Percentiles rank a stretch among this genome's conserved stretches.
Evolutionary conservation across 2,113 vertebrate genomes (phyloP).

Genomic region (Pterocles orientalis): DNA sequence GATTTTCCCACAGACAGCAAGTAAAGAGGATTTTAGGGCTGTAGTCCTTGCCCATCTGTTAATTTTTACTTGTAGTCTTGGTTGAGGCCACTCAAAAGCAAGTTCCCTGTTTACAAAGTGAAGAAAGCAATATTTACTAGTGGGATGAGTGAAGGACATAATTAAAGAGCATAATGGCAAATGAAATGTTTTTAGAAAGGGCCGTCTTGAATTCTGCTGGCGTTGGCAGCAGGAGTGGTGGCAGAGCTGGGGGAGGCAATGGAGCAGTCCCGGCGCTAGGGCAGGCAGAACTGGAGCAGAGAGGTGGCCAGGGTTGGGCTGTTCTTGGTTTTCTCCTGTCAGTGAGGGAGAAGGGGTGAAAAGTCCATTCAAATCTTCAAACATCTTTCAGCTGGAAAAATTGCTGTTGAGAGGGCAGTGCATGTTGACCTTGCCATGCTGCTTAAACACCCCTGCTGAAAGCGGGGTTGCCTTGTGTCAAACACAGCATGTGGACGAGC

Average conservation of each 20-base stretch:
- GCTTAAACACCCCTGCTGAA: neutral
- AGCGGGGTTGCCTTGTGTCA: fast-evolving
- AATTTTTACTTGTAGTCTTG: neutral
- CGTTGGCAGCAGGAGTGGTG: fast-evolving
- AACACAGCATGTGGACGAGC: fast-evolving
- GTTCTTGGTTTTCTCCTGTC: neutral
- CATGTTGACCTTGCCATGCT: fast-evolving
- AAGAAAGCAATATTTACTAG: neutral
- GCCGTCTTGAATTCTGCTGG: neutral
- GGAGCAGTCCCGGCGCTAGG: neutral
- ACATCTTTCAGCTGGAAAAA: neutral
- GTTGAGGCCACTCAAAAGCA: neutral
- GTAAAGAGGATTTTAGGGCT: neutral
- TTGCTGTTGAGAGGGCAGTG: neutral
- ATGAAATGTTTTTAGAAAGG: neutral
- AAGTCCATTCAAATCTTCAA: neutral
- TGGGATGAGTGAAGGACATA: neutral
- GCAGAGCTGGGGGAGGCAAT: fast-evolving
- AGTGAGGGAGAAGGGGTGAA: neutral
- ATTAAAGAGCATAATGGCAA: neutral
- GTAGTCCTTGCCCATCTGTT: neutral
- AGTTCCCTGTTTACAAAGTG: neutral
- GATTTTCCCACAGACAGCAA: neutral
- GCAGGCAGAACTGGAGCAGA: fast-evolving
- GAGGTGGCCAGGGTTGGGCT: neutral